Percentiles rank a stretch among this genome's conserved stretches.
Evolutionary conservation across 2,797 vertebrate species (phyloP).

Genomic region (Emydoidea blandingii): DNA sequence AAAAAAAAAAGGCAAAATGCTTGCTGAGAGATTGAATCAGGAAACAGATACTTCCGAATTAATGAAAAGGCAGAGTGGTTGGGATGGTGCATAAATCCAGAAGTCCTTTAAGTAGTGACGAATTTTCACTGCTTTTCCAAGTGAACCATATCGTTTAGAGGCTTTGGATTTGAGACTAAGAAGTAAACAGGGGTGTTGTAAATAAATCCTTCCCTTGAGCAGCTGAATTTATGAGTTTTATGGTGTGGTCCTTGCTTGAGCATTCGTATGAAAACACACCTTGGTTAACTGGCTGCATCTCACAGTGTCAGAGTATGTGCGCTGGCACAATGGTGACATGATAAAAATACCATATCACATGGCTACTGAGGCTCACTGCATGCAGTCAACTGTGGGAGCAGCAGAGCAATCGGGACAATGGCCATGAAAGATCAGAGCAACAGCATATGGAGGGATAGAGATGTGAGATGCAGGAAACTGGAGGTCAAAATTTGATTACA

Average conservation of each 20-base stretch:
- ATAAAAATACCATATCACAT: not conserved
- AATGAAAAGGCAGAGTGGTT: not conserved
- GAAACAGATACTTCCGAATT: not conserved
- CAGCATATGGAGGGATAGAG: not conserved
- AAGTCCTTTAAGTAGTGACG: not conserved
- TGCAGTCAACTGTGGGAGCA: rapidly evolving
- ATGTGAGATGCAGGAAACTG: not conserved
- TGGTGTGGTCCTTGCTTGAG: not conserved
- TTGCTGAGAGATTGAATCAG: not conserved
- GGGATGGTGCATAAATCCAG: not conserved
- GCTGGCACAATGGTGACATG: not conserved
- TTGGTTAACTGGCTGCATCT: not conserved
- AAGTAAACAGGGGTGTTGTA: not conserved
- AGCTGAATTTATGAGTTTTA: not conserved
- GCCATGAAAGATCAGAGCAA: not conserved
- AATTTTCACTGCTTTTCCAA: not conserved
- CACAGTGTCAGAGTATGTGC: not conserved
- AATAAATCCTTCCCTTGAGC: not conserved
- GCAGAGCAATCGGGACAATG: not conserved
- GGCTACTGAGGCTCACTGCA: rapidly evolving
- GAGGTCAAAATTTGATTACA: not conserved
- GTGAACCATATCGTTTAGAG: not conserved
- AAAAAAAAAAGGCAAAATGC: not conserved
- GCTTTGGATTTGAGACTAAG: not conserved
- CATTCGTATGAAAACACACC: not conserved